Percentiles rank a stretch among this genome's conserved stretches.
phyloP scores from a whole-genome alignment of 2,888 invertebrate genomes.

The Monochamus alternatus region DNA sequence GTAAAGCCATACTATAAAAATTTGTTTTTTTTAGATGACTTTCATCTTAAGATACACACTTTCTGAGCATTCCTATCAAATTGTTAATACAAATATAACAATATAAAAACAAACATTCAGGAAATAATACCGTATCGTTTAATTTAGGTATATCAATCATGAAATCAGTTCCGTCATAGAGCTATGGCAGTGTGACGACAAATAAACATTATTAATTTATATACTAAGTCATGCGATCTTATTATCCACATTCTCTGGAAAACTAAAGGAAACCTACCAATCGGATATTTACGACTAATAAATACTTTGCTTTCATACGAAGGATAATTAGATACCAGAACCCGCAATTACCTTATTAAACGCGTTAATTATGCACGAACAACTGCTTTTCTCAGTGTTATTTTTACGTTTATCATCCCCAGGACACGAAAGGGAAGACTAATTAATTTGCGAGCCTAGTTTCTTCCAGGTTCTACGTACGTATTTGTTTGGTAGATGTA shows the following conservation, averaged over 20 bases:
- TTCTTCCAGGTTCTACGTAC: neutral
- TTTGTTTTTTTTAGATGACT: no score
- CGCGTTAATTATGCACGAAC: constrained; percentile 26
- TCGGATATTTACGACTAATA: constrained; percentile 17
- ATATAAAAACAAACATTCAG: no score
- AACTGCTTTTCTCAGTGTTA: constrained; percentile 23
- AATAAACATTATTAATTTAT: constrained; percentile 6
- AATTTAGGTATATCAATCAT: neutral
- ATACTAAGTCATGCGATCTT: constrained; percentile 5
- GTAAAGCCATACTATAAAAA: no score
- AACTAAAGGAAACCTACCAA: neutral
- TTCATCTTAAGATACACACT: no score
- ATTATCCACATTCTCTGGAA: constrained; percentile 2
- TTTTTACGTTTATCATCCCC: constrained; percentile 1
- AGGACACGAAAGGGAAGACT: constrained; percentile 22
- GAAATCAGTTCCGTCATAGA: constrained; percentile 4
- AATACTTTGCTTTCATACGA: constrained; percentile 13
- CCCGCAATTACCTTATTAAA: constrained; percentile 26
- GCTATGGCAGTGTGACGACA: constrained; percentile 10
- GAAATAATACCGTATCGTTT: no score
- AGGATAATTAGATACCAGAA: constrained; percentile 1
- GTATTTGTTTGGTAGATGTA: no score
- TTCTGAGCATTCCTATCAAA: no score
- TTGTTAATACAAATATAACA: no score
- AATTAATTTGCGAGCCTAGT: constrained; percentile 15